Percentiles rank a stretch among this genome's conserved stretches.
These are phyloP conservation scores for Passer montanus DNA, from an alignment of 2,113 vertebrate species.

Conservation along the genomic window DNA sequence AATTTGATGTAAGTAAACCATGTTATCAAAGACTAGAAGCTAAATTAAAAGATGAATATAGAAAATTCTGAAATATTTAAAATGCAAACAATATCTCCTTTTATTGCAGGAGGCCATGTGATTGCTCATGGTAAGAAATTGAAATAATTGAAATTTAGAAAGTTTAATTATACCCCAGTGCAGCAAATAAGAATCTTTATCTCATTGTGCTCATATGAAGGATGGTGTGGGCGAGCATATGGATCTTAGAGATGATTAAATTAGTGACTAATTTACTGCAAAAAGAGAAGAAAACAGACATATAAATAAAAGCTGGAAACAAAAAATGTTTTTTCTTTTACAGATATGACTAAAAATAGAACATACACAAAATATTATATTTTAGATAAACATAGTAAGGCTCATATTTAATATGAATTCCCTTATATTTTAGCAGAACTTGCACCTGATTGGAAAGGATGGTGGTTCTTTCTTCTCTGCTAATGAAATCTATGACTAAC, in stretches of 20 bases:
- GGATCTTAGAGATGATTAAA: conserved; percentile 49
- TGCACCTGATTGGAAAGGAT: neutral
- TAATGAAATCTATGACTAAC: neutral
- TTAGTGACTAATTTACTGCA: conserved; percentile 42
- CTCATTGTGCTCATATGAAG: conserved; percentile 13
- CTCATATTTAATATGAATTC: neutral
- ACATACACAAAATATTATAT: neutral
- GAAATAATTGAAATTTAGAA: conserved; percentile 27
- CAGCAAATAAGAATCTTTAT: conserved; percentile 40
- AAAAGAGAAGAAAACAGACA: conserved; percentile 6
- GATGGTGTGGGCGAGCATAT: neutral
- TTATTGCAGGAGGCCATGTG: neutral
- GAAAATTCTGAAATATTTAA: neutral
- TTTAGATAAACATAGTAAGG: neutral
- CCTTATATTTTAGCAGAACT: neutral
- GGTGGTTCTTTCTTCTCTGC: neutral
- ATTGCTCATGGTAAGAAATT: neutral
- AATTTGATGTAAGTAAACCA: neutral
- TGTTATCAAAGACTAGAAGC: neutral
- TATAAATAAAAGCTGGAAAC: neutral
- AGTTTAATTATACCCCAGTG: conserved; percentile 27
- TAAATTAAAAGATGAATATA: neutral
- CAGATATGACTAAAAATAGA: neutral
- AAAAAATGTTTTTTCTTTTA: neutral
- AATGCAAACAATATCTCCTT: neutral